phyloP scores from a whole-genome alignment of 2,888 invertebrate species.

The Apodemia hepburni region DNA sequence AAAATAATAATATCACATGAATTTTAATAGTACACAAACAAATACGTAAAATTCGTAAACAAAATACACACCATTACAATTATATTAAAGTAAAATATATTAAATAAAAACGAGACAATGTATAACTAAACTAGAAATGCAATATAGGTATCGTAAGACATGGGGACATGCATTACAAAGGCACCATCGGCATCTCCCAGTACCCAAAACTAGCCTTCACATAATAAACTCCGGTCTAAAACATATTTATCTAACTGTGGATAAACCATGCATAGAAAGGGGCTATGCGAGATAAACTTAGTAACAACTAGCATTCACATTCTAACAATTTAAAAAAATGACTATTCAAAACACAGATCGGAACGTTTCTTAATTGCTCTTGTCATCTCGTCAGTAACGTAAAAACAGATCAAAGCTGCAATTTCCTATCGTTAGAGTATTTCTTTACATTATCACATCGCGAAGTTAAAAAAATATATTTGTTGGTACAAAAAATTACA shows the following conservation, averaged over 20 bases:
- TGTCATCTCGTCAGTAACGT: conserved; percentile 17
- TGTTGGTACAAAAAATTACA: conserved; percentile 40
- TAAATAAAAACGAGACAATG: conserved; percentile 72
- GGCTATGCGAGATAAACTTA: conserved; percentile 43
- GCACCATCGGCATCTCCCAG: conserved; percentile 55
- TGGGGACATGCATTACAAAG: conserved; percentile 64
- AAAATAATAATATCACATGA: conserved; percentile 75
- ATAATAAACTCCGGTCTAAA: conserved; percentile 45
- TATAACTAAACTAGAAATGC: conserved; percentile 76
- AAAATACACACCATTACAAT: conserved; percentile 64
- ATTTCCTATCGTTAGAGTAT: conserved; percentile 37
- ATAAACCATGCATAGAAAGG: conserved; percentile 70
- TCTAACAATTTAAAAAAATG: conserved; percentile 54
- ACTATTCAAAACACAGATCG: conserved; percentile 38
- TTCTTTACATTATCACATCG: conserved; percentile 41
- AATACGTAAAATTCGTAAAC: conserved; percentile 65
- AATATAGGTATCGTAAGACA: conserved; percentile 59
- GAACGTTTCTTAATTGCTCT: conserved; percentile 17
- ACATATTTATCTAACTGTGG: conserved; percentile 67
- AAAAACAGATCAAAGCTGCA: conserved; percentile 16
- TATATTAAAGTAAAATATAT: conserved; percentile 54
- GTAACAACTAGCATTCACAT: conserved; percentile 56
- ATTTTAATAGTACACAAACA: conserved; percentile 70
- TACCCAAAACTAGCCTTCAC: conserved; percentile 31
- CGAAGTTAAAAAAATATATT: conserved; percentile 37